A percentile compares a stretch with the other conserved stretches of the same genome.
Evolutionary conservation across 30 jellyfish, hydroid and myxozoan species (phyloP).

Genomic region (Hydra vulgaris): DNA sequence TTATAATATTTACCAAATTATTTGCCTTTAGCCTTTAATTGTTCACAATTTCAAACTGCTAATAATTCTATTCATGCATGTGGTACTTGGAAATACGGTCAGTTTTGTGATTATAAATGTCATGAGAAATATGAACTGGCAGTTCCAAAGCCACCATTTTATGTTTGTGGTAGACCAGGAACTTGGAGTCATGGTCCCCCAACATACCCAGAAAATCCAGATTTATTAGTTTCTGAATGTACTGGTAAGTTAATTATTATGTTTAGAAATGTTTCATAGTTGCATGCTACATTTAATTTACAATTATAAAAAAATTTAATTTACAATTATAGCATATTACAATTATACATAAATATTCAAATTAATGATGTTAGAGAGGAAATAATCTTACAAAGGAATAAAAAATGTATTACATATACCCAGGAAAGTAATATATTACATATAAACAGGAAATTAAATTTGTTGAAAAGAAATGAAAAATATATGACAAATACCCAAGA

Average conservation of each 20-base stretch:
- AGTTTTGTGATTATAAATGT: slow-evolving; percentile 59
- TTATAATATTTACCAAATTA: too few species aligned
- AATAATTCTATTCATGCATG: slow-evolving; percentile 45
- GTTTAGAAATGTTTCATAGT: neutral
- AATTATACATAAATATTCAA: too few species aligned
- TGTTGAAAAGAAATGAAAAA: too few species aligned
- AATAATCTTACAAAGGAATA: too few species aligned
- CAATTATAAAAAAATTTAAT: too few species aligned
- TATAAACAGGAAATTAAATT: too few species aligned
- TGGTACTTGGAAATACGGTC: slow-evolving; percentile 90
- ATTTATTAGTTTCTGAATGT: slow-evolving; percentile 59
- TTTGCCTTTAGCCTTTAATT: slow-evolving; percentile 61
- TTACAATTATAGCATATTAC: too few species aligned
- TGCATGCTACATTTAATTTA: neutral
- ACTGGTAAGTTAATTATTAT: slow-evolving; percentile 38
- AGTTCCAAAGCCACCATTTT: slow-evolving; percentile 61
- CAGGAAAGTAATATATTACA: too few species aligned
- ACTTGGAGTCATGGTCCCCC: slow-evolving; percentile 98
- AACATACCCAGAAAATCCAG: slow-evolving; percentile 68
- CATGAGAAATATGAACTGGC: slow-evolving; percentile 33
- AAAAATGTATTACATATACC: too few species aligned
- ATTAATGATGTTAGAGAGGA: too few species aligned
- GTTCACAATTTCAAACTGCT: slow-evolving; percentile 57
- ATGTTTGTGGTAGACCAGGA: slow-evolving; percentile 65
- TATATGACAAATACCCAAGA: too few species aligned